Evolutionary conservation across 1,140 invertebrate genomes (phyloP), one percentile per base, ranked within the genome.

Genomic region (Drosophila arawakana): DNA sequence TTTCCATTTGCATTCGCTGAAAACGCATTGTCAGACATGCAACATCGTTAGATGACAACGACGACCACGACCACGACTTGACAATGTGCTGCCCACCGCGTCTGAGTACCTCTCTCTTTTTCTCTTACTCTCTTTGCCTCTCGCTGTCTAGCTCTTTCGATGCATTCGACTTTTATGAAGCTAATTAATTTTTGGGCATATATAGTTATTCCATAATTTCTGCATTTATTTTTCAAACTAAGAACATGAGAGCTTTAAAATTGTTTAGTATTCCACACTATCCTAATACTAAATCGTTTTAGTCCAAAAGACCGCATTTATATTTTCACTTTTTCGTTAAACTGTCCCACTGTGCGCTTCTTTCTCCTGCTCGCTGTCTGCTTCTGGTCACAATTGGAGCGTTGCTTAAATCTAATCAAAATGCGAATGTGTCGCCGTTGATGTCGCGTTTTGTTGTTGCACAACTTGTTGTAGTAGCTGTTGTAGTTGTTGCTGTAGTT

Each of bases 371-470:
- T 44, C 43, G 34, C 54, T 49, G 61, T 44, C 50, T 61, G 43
- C 13, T 46, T 44, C 46, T 44, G 41, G 61, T 44, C 52, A 80
- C 80, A 86, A 88, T 88, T 86, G 83, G 83, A 86, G 83, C 62
- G 79, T 69, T 88, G 73, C 46, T 71, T 88, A 80, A 86, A 86
- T 86, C 83, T 88, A 86, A 86, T 86, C 83, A 86, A 86, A 86
- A 88, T 88, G 83, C 83, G 79, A 77, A 78, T 82, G 68, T 75
- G 69, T 70, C 47, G 68, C 15, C 50, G 70, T 41, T 66, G 59
- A 63, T 75, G 63, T 72, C 49, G 73, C 44, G 59, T 60, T 75
- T 55, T 50, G 58, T 69, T 73, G 71, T 69, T 68, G 25, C 25
- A 30, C 57, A 46, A 60, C 65, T 68, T 60, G 71, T 60, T 78